phyloP scores from a whole-genome alignment of 1,140 invertebrate genomes.

The Drosophila asahinai region DNA sequence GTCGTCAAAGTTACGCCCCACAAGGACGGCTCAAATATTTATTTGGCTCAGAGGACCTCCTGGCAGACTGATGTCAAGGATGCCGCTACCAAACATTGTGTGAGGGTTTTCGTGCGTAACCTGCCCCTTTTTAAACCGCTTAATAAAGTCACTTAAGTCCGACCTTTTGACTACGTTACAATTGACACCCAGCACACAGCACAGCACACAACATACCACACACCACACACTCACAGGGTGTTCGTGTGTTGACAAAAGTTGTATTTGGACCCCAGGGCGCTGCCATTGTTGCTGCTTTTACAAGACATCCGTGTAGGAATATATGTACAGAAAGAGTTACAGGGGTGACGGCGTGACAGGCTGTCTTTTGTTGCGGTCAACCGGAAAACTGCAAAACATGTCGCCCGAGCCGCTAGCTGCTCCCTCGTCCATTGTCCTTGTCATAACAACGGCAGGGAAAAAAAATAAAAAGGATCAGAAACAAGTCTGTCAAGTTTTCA shows the following conservation, averaged over 20 bases:
- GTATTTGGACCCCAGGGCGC: constrained; percentile 65
- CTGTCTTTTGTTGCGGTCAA: constrained; percentile 85
- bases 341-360: constrained; percentile 71
- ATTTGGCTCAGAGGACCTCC: constrained; percentile 24
- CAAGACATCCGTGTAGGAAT: constrained; percentile 41
- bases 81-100: neutral
- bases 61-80: constrained; percentile 27
- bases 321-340: constrained; percentile 1
- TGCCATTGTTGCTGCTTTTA: constrained; percentile 74
- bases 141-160: constrained; percentile 84
- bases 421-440: constrained; percentile 58
- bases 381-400: constrained; percentile 84
- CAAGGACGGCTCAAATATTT: constrained; percentile 20
- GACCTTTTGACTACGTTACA: constrained; percentile 81
- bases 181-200: constrained; percentile 72
- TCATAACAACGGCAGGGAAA: constrained; percentile 60
- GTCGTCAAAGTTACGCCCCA: constrained; percentile 24
- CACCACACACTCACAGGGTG: constrained; percentile 20
- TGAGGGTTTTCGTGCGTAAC: constrained; percentile 37
- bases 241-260: constrained; percentile 73
- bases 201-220: constrained; percentile 13
- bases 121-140: constrained; percentile 82
- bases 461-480: constrained; percentile 71
- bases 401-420: constrained; percentile 62
- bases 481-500: constrained; percentile 82